Conservation (phyloP, 2,113 vertebrate species). For the Phylloscopus whistleri region DNA sequence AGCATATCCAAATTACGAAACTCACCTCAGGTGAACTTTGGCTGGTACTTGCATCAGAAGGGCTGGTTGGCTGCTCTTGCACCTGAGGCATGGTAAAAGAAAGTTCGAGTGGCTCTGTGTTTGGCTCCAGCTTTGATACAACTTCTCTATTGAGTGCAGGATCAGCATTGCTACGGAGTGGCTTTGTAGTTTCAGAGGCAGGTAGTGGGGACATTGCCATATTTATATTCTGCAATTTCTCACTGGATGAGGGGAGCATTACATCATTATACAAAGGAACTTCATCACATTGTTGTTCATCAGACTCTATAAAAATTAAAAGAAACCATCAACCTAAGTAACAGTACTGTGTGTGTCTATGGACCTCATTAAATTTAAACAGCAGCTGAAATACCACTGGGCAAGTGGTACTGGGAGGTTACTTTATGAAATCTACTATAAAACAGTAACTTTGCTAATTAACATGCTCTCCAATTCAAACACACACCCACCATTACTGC, state of each 20-base stretch:
- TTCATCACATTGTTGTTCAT: constrained; percentile 84
- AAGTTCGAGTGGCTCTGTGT: constrained; percentile 76
- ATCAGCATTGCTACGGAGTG: constrained; percentile 79
- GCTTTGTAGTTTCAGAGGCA: constrained; percentile 80
- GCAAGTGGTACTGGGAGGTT: background rate
- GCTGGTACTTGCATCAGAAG: constrained; percentile 75
- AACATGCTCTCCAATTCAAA: constrained; percentile 1
- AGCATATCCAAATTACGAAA: background rate
- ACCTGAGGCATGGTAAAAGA: constrained; percentile 78
- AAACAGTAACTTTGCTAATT: background rate
- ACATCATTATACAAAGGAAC: constrained; percentile 94
- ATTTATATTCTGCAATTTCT: constrained; percentile 82
- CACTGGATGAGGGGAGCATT: constrained; percentile 89
- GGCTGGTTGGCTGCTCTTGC: constrained; percentile 72
- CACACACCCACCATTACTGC: constrained; percentile 81
- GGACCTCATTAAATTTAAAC: constrained; percentile 54
- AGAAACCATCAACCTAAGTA: constrained; percentile 65
- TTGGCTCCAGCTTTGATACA: constrained; percentile 80
- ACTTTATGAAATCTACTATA: background rate
- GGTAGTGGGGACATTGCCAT: constrained; percentile 87
- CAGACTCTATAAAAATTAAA: constrained; percentile 80
- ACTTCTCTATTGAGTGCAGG: constrained; percentile 78
- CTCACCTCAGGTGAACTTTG: constrained; percentile 84
- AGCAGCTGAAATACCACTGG: background rate
- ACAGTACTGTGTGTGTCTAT: background rate